Evolutionary conservation across 2,888 invertebrate genomes (phyloP).

Genomic region (Idaea aversata): DNA sequence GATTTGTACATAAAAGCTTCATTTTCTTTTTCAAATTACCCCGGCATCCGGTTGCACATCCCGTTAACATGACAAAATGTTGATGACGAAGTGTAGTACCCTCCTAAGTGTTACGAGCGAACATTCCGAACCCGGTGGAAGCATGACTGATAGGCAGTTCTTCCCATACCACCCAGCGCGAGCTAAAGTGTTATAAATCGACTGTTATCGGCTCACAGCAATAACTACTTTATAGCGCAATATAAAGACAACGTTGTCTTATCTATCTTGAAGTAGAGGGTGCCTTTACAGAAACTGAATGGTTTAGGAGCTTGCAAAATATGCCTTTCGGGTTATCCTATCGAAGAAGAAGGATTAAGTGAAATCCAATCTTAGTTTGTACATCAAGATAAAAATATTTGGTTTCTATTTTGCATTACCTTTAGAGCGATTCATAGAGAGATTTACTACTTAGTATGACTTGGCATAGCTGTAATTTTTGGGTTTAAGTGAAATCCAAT

Average conservation of each 20-base stretch:
- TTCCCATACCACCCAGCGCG: conserved; percentile 32
- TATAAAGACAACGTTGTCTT: conserved; percentile 60
- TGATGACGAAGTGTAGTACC: background rate
- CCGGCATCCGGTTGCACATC: background rate
- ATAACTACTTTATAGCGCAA: conserved; percentile 68
- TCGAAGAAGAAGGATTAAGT: too few species aligned
- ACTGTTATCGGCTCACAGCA: conserved; percentile 59
- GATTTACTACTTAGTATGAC: too few species aligned
- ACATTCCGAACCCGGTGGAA: background rate
- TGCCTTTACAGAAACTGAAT: conserved; percentile 28
- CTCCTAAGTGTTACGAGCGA: background rate
- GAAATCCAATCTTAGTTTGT: too few species aligned
- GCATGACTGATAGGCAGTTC: conserved; percentile 1
- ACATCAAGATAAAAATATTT: too few species aligned
- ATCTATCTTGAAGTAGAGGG: conserved; percentile 47
- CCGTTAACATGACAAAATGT: background rate
- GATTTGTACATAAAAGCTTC: too few species aligned
- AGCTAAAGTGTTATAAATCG: conserved; percentile 68
- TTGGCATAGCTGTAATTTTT: too few species aligned
- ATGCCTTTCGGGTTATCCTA: conserved; percentile 5
- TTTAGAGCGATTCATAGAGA: too few species aligned
- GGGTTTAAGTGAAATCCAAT: too few species aligned
- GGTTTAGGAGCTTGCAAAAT: conserved; percentile 18
- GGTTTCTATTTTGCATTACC: too few species aligned
- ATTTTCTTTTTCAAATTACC: too few species aligned